A percentile compares a stretch with the other conserved stretches of the same genome.
These are phyloP conservation scores for Scalopus aquaticus DNA, from an alignment of 2,113 vertebrate species.

Conservation along the genomic window DNA sequence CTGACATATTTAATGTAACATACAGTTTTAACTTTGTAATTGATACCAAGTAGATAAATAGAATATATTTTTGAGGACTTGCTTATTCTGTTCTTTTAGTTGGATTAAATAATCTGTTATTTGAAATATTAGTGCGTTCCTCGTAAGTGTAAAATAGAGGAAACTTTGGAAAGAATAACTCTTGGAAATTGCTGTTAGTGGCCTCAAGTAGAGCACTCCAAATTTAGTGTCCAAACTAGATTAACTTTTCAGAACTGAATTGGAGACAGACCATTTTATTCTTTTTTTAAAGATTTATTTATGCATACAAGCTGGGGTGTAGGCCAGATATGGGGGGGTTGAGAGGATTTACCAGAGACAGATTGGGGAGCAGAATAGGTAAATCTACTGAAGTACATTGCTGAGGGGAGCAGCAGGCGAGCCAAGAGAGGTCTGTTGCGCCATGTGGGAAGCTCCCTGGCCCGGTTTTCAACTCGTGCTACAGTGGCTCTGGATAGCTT, in stretches of 20 bases:
- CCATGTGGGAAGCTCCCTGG: no score
- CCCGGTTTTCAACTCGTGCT: no score
- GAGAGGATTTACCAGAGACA: no score
- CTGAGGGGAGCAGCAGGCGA: no score
- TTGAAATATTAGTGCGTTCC: neutral
- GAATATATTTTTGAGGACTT: neutral
- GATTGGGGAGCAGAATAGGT: no score
- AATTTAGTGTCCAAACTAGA: neutral
- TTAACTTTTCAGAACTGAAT: conserved; percentile 23
- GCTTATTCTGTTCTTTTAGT: neutral
- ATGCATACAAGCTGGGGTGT: no score
- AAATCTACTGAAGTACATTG: no score
- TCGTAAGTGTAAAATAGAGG: neutral
- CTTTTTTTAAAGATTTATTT: no score
- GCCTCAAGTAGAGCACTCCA: neutral
- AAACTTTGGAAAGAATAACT: neutral
- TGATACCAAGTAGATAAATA: neutral
- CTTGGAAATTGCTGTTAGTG: neutral
- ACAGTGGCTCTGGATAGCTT: no score
- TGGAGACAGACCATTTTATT: no score
- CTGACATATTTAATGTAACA: neutral
- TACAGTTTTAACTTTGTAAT: neutral
- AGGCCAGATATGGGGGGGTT: no score
- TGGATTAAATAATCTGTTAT: neutral
- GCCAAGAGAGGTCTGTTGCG: no score